Evolutionary conservation across 2,888 invertebrate species (phyloP).

Genomic region (Coleophora flavipennella): DNA sequence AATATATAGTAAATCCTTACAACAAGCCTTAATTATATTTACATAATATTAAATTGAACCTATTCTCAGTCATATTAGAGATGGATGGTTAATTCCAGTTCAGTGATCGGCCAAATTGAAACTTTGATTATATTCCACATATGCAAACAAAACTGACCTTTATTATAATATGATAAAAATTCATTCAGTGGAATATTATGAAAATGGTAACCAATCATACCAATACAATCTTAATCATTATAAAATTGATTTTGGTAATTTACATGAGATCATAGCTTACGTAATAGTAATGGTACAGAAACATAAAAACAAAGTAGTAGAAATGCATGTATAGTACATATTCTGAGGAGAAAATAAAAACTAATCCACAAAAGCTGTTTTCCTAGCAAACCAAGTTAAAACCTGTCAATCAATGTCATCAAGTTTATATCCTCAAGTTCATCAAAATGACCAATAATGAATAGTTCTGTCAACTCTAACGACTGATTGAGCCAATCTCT

Average conservation of each 20-base stretch:
- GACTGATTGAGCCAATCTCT: too few relatives aligned
- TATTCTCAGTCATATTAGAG: conserved; percentile 65
- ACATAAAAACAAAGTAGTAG: conserved; percentile 14
- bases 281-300: conserved; percentile 9
- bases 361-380: conserved; percentile 8
- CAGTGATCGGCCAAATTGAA: conserved; percentile 7
- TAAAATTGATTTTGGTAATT: conserved; percentile 44
- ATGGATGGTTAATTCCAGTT: conserved; percentile 29
- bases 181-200: conserved; percentile 8
- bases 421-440: neutral
- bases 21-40: conserved; percentile 46
- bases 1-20: conserved; percentile 28
- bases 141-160: conserved; percentile 13
- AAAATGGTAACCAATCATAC: conserved; percentile 37
- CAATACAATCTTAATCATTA: conserved; percentile 20
- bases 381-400: too few relatives aligned
- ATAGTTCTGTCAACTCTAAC: too few relatives aligned
- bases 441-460: too few relatives aligned
- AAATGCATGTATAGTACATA: conserved; percentile 22
- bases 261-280: conserved; percentile 52
- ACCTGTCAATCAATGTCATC: too few relatives aligned
- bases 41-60: conserved; percentile 57
- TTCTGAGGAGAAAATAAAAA: conserved; percentile 7
- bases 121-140: conserved; percentile 3
- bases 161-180: neutral